Percentiles rank a stretch among this genome's conserved stretches.
phyloP scores from a whole-genome alignment of 2,797 vertebrate genomes.

The Naso thynnoides region DNA sequence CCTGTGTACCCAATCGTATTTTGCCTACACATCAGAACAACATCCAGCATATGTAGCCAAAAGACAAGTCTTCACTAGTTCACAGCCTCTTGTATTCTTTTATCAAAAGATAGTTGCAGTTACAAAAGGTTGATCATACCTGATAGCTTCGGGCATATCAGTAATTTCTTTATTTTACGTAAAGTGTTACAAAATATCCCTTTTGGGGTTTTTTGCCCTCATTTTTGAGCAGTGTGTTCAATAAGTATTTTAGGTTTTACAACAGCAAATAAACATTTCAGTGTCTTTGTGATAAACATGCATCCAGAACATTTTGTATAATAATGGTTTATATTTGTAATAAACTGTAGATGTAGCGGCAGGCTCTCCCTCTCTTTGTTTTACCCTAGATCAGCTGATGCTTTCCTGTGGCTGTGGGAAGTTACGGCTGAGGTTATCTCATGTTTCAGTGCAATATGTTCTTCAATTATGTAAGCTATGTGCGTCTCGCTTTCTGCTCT shows the following conservation, averaged over 20 bases:
- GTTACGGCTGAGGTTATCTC: constrained; percentile 65
- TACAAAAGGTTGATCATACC: constrained; percentile 13
- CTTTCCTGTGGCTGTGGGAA: constrained; percentile 60
- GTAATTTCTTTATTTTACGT: neutral
- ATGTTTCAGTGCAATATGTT: constrained; percentile 71
- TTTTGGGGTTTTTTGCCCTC: neutral
- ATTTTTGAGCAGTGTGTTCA: neutral
- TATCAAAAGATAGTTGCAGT: neutral
- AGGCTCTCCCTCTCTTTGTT: constrained; percentile 18
- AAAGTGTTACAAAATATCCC: neutral
- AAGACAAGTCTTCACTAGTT: constrained; percentile 8
- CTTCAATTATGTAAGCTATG: constrained; percentile 75
- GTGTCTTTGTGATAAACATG: neutral
- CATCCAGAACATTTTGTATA: neutral
- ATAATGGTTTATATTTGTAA: neutral
- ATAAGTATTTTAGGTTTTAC: neutral
- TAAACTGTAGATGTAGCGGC: constrained; percentile 4
- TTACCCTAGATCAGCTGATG: constrained; percentile 67
- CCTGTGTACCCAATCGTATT: constrained; percentile 27
- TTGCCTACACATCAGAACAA: constrained; percentile 32
- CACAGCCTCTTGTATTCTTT: constrained; percentile 17
- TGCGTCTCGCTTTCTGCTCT: constrained; percentile 59
- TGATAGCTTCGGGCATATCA: neutral
- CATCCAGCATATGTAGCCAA: constrained; percentile 15
- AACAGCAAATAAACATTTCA: neutral